Conservation (phyloP, 2,888 invertebrate genomes). For the Andrena hattorfiana region DNA sequence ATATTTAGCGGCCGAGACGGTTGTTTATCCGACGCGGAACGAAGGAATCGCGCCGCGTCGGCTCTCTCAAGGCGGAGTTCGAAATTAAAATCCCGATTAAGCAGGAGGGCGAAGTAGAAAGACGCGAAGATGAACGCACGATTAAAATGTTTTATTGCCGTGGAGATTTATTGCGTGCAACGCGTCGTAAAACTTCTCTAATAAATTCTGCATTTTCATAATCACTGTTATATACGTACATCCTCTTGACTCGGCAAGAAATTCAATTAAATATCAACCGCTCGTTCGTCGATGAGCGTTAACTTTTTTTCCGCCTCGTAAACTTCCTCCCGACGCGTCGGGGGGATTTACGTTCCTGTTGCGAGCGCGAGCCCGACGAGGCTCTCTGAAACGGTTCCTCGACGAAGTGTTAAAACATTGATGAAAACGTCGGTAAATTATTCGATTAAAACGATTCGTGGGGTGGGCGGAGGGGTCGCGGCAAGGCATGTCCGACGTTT, state of each 20-base stretch:
- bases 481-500: constrained; percentile 27
- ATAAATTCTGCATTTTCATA: constrained; percentile 37
- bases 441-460: constrained; percentile 33
- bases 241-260: constrained; percentile 10
- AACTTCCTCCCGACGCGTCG: not conserved
- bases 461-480: not conserved
- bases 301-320: constrained; percentile 8
- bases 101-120: not conserved
- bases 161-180: constrained; percentile 32
- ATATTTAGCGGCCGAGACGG: not conserved
- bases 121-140: constrained; percentile 22
- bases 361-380: not conserved
- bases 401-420: not conserved
- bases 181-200: constrained; percentile 42
- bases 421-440: constrained; percentile 2
- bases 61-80: not conserved
- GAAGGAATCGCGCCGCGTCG: not conserved
- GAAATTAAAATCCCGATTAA: constrained; percentile 12
- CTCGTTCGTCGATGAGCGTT: constrained; percentile 5
- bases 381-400: not conserved
- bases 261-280: constrained; percentile 36
- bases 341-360: not conserved
- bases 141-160: constrained; percentile 46
- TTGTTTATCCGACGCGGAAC: constrained; percentile 4
- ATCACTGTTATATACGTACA: constrained; percentile 19